phyloP scores from a whole-genome alignment of 2,113 vertebrate genomes.

The Protomyctophum bolini region DNA sequence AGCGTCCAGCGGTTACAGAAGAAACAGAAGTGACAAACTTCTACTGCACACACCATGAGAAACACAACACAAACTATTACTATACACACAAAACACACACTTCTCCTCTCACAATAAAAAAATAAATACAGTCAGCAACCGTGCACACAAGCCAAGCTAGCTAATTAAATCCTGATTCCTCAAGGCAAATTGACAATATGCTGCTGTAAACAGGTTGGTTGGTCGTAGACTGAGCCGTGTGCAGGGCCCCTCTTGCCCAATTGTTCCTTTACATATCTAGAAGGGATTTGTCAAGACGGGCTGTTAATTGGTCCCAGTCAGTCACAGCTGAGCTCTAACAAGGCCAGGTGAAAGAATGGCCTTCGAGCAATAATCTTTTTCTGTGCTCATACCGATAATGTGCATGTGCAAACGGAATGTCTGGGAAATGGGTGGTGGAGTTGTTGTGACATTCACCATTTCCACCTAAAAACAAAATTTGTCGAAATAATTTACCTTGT shows the following conservation, averaged over 20 bases:
- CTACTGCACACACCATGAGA: slow-evolving; percentile 8
- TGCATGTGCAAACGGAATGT: too few relatives aligned
- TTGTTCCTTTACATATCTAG: slow-evolving; percentile 30
- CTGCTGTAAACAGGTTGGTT: slow-evolving; percentile 47
- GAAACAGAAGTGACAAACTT: background rate
- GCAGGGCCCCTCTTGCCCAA: slow-evolving; percentile 30
- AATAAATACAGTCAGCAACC: slow-evolving; percentile 25
- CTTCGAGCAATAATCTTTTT: slow-evolving; percentile 17
- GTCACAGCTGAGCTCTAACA: slow-evolving; percentile 21
- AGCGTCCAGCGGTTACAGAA: slow-evolving; percentile 27
- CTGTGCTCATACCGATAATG: too few relatives aligned
- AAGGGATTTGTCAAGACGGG: slow-evolving; percentile 38
- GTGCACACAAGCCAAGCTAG: slow-evolving; percentile 20
- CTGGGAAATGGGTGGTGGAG: too few relatives aligned
- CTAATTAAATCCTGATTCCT: slow-evolving; percentile 59
- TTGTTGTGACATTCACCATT: too few relatives aligned
- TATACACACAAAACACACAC: background rate
- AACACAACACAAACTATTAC: slow-evolving; percentile 12
- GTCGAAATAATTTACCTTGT: background rate
- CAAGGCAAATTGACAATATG: slow-evolving; percentile 42
- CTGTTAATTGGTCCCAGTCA: slow-evolving; percentile 46
- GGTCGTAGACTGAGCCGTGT: slow-evolving; percentile 17
- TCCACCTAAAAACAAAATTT: too few relatives aligned
- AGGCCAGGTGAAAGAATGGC: slow-evolving; percentile 17
- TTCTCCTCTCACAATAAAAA: background rate